Conservation (phyloP, 2,888 invertebrate species). For the Phytoseiulus persimilis region DNA sequence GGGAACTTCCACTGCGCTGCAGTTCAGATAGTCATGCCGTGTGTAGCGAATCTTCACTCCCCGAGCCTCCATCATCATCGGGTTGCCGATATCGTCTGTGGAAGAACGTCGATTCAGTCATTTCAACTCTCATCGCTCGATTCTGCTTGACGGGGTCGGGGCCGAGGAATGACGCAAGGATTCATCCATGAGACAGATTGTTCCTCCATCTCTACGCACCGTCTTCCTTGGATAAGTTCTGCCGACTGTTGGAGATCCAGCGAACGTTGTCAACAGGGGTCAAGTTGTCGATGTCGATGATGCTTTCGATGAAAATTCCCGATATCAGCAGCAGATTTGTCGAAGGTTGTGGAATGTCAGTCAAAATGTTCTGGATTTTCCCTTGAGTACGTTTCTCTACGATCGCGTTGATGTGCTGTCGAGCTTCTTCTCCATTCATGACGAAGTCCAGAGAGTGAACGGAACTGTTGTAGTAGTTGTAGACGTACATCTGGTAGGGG, state of each 20-base stretch:
- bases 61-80: slow-evolving; percentile 43
- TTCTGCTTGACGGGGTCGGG: no score
- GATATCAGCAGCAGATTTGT: slow-evolving; percentile 45
- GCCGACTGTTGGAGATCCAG: slow-evolving; percentile 13
- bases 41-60: slow-evolving; percentile 45
- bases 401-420: slow-evolving; percentile 45
- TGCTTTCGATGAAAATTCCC: slow-evolving; percentile 44
- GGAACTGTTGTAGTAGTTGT: slow-evolving; percentile 46
- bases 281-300: slow-evolving; percentile 42
- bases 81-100: slow-evolving; percentile 34
- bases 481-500: slow-evolving; percentile 45
- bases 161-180: no score
- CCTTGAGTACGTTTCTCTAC: slow-evolving; percentile 44
- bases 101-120: no score
- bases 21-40: slow-evolving; percentile 44
- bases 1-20: slow-evolving; percentile 46
- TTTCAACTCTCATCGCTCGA: no score
- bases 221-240: slow-evolving; percentile 33
- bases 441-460: slow-evolving; percentile 46
- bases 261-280: background rate
- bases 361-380: slow-evolving; percentile 42
- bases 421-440: slow-evolving; percentile 45
- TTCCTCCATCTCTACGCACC: background rate
- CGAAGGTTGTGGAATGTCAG: slow-evolving; percentile 43
- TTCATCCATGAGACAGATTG: no score